These are phyloP conservation scores for Psix sp. DNA, from an alignment of 1,140 invertebrate genomes.

Conservation along the genomic window DNA sequence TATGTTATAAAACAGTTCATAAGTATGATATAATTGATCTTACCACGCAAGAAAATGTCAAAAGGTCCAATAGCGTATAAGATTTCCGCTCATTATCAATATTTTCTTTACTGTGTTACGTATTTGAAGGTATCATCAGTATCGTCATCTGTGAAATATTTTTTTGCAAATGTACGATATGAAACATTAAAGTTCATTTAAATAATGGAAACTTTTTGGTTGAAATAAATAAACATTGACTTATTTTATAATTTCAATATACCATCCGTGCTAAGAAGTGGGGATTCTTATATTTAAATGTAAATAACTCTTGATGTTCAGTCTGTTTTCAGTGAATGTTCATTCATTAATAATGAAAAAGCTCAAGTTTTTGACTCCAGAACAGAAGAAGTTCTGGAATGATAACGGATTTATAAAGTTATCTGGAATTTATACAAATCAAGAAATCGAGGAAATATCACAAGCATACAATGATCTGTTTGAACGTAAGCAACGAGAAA, in stretches of 20 bases:
- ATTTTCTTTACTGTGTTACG: conserved; percentile 7
- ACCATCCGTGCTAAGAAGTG: neutral
- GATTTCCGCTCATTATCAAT: conserved; percentile 37
- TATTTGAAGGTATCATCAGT: neutral
- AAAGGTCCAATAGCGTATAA: conserved; percentile 29
- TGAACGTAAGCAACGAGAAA: conserved; percentile 65
- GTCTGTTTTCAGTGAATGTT: neutral
- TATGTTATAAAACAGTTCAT: neutral
- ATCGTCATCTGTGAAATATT: neutral
- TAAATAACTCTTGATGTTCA: neutral
- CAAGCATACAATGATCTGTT: conserved; percentile 76
- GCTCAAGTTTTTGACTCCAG: conserved; percentile 70
- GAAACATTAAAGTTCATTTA: no score
- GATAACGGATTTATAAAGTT: conserved; percentile 78
- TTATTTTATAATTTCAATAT: neutral
- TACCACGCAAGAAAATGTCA: conserved; percentile 13
- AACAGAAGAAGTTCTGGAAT: conserved; percentile 75
- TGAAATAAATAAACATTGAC: conserved; percentile 1
- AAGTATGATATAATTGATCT: conserved; percentile 4
- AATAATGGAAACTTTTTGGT: no score
- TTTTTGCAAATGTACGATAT: neutral
- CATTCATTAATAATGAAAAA: conserved; percentile 46
- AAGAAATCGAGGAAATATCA: conserved; percentile 76
- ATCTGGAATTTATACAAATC: conserved; percentile 69
- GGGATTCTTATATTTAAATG: conserved; percentile 15